phyloP scores from a whole-genome alignment of 30 jellyfish, hydroid and myxozoan species.

The Euphysa ruthae region DNA sequence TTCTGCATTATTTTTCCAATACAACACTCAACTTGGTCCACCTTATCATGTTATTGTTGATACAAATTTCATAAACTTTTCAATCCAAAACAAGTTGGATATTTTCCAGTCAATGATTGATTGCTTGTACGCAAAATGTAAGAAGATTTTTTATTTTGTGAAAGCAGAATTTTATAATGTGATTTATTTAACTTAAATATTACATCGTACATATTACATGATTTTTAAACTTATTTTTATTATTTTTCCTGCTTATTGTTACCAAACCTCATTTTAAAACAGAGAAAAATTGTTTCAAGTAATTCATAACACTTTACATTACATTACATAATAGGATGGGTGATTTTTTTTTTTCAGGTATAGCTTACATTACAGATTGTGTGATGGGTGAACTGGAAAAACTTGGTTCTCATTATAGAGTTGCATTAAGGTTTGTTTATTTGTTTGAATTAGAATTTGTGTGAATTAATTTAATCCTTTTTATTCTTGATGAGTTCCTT shows the following conservation, averaged over 20 bases:
- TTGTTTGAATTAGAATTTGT: too few species aligned
- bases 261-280: too few species aligned
- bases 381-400: constrained; percentile 97
- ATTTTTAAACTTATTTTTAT: too few species aligned
- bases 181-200: too few species aligned
- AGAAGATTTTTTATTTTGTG: constrained; percentile 21
- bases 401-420: constrained; percentile 80
- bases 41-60: constrained; percentile 95
- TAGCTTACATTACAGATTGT: constrained; percentile 97
- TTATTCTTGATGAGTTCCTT: too few species aligned
- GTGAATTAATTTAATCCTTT: too few species aligned
- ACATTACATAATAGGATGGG: too few species aligned
- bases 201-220: too few species aligned
- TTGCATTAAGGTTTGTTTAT: constrained; percentile 87
- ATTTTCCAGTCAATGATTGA: constrained; percentile 91
- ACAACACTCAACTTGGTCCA: constrained; percentile 99
- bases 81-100: constrained; percentile 92
- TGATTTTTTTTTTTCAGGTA: constrained; percentile 43
- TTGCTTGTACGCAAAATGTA: constrained; percentile 96
- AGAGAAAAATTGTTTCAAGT: too few species aligned
- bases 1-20: constrained; percentile 91
- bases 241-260: too few species aligned
- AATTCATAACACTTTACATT: too few species aligned
- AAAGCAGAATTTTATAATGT: too few species aligned
- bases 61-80: constrained; percentile 92